Base-by-base conservation (phyloP, 2,113 vertebrate species). In the Azemiops feae region DNA sequence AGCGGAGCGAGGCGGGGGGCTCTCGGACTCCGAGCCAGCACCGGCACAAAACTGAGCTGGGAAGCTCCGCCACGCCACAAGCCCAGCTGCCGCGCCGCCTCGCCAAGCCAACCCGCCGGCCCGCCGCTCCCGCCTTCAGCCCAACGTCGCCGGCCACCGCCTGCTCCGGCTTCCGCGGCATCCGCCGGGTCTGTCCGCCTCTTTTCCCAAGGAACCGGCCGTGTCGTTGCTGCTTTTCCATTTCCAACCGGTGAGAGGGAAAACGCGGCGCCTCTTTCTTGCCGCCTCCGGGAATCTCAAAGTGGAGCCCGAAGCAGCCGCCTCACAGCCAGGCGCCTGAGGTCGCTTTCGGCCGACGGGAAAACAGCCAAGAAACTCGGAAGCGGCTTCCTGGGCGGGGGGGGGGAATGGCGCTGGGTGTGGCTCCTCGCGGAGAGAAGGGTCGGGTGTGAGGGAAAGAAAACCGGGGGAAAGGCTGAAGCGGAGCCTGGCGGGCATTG, bases 21-120 rank as follows among this genome's bases (percentile, higher is more conserved):
- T 97, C 97, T 93, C 30, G 96, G 94, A 45, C 54, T 97, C 52
- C 10, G 39, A 27, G 95, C 96, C 87, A 97, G 96, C 97, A 97
- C 94, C 96, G 95, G 98, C 98, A 98, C 98, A 99, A 99, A 98
- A 98, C 97, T 93, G 95, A 96, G 93, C 95, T 5, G 96, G 92
- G 95, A 93, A 93, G 95, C 96, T 92, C 95, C 64, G 92, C 45
- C 89, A 91, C 8, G 91, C 54, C 96, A 91, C 94, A 96, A 93
- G 93, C 86, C 0, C 93, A 69, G 92, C 91, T 22, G 55, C 93
- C 0, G 64, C 64, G 60, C 88, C 8, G 74, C 74, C 74, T 43
- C 74, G 18, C 34, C 74, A 81, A 81, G 34, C 74, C 34, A 43
- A 22, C 74, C 74, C 74, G 7, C 74, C 74, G 34, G 34, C 74